phyloP scores from a whole-genome alignment of 2,888 invertebrate species.

The Trimorus sp. region DNA sequence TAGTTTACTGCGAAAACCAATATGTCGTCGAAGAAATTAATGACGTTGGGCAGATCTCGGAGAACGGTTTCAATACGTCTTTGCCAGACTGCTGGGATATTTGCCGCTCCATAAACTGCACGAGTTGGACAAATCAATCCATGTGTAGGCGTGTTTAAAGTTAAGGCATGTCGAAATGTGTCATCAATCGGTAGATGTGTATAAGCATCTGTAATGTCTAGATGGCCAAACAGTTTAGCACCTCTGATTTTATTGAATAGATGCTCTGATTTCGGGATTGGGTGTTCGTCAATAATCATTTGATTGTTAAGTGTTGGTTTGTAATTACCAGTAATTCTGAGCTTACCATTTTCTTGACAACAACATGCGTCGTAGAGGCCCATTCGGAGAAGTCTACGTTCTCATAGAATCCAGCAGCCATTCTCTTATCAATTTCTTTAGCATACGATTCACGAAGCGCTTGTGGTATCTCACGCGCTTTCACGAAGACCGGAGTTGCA shows the following conservation, averaged over 20 bases:
- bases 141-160: constrained; percentile 28
- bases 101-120: constrained; percentile 16
- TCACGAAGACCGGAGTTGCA: too few relatives aligned
- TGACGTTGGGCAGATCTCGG: constrained; percentile 30
- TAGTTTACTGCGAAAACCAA: constrained; percentile 18
- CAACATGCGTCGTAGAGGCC: constrained; percentile 40
- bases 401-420: too few relatives aligned
- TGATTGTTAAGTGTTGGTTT: constrained; percentile 15
- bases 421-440: constrained; percentile 17
- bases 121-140: constrained; percentile 27
- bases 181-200: constrained; percentile 9
- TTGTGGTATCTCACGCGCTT: too few relatives aligned
- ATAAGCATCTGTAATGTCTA: constrained; percentile 19
- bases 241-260: constrained; percentile 2
- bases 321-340: constrained; percentile 27
- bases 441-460: background rate
- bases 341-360: constrained; percentile 7
- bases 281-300: constrained; percentile 49
- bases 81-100: constrained; percentile 25
- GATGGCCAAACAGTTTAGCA: background rate
- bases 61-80: constrained; percentile 34
- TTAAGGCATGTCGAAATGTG: constrained; percentile 28
- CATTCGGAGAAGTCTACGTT: constrained; percentile 36
- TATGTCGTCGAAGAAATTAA: constrained; percentile 42
- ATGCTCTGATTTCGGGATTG: constrained; percentile 32